These are phyloP conservation scores for Drosophila prostipennis DNA, from an alignment of 2,888 invertebrate genomes.

Conservation along the genomic window DNA sequence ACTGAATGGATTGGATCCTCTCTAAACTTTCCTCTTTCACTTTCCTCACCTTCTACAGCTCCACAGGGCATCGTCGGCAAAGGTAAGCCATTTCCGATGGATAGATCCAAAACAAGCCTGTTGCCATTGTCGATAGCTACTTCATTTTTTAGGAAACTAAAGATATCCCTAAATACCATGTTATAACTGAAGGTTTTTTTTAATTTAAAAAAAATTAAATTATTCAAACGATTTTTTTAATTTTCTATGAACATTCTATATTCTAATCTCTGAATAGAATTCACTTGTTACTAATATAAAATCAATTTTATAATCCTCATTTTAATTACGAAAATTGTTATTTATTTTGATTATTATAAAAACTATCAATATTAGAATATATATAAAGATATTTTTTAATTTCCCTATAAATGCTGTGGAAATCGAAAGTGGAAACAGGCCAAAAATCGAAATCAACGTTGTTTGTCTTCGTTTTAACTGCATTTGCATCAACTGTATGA, in stretches of 20 bases:
- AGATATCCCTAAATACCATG: too few species aligned
- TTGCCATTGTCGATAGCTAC: conserved; percentile 2
- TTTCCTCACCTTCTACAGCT: conserved; percentile 52
- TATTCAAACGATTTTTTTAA: too few species aligned
- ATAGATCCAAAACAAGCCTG: not conserved
- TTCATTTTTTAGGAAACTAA: not conserved
- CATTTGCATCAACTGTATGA: conserved; percentile 18
- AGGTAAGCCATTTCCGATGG: conserved; percentile 70
- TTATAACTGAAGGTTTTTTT: too few species aligned
- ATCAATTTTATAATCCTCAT: too few species aligned
- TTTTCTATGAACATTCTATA: too few species aligned
- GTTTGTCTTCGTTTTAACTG: conserved; percentile 27
- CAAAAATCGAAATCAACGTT: conserved; percentile 3
- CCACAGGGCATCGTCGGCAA: conserved; percentile 79
- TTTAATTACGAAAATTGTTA: too few species aligned
- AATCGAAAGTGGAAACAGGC: conserved; percentile 3
- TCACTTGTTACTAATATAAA: too few species aligned
- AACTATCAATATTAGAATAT: too few species aligned
- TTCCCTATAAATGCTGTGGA: not conserved
- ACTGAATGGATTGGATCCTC: not conserved
- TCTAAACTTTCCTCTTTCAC: conserved; percentile 21
- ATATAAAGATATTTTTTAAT: too few species aligned
- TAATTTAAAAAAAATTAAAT: too few species aligned
- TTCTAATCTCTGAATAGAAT: too few species aligned
- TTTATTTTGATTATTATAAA: too few species aligned